These are phyloP conservation scores for Petrosia ficiformis DNA, from an alignment of 37 sponge, comb jelly and placozoan genomes.

Conservation along the genomic window DNA sequence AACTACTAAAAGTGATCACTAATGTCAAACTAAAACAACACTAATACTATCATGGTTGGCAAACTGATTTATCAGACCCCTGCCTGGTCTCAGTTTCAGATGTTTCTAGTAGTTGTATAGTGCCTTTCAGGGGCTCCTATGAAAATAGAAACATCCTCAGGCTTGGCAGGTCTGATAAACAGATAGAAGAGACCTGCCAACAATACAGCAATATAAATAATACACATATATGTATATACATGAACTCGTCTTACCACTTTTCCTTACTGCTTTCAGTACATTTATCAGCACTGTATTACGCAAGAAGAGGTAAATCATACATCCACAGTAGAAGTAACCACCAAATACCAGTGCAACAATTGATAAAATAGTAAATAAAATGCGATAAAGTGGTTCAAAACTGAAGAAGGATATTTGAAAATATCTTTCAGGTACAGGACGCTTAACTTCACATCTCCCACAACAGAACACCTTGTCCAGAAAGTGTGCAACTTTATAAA, in stretches of 20 bases:
- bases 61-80: no score
- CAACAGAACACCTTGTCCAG: not conserved
- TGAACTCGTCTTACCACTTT: slow-evolving; percentile 1
- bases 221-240: no score
- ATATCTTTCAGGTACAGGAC: not conserved
- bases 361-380: not conserved
- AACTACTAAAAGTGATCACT: no score
- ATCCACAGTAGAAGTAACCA: not conserved
- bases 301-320: not conserved
- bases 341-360: not conserved
- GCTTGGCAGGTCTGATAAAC: no score
- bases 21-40: no score
- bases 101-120: no score
- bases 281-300: not conserved
- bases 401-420: not conserved
- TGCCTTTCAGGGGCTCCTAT: no score
- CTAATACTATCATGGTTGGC: no score
- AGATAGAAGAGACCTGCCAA: no score
- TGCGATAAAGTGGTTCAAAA: not conserved
- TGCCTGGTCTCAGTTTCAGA: no score
- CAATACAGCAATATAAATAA: no score
- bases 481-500: not conserved
- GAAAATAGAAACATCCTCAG: no score
- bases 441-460: not conserved
- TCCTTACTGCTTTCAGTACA: not conserved